phyloP scores from a whole-genome alignment of 64 coral and sea anemone genomes.

The Dendronephthya gigantea region DNA sequence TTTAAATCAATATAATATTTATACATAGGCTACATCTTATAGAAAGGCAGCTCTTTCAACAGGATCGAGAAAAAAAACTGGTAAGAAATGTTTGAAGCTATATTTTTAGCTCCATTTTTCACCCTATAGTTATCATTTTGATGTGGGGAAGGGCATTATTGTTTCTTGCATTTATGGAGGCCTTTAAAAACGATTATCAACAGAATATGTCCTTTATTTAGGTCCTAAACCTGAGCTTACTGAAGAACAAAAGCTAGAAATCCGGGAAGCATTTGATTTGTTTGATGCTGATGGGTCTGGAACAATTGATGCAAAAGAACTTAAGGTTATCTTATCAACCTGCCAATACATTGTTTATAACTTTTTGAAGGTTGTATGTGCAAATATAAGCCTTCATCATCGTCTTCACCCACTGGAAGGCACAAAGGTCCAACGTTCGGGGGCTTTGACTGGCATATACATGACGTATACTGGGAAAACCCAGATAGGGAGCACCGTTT shows the following conservation, averaged over 20 bases:
- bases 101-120: no score
- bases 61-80: constrained; percentile 67
- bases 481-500: no score
- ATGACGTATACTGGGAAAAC: no score
- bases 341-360: background rate
- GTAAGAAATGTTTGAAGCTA: constrained; percentile 26
- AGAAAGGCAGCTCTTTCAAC: constrained; percentile 71
- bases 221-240: constrained; percentile 98
- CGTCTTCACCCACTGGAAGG: no score
- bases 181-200: background rate
- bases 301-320: constrained; percentile 98
- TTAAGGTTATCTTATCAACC: constrained; percentile 54
- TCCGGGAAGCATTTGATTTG: constrained; percentile 98
- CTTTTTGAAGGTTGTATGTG: background rate
- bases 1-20: no score
- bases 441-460: no score
- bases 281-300: constrained; percentile 99
- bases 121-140: no score
- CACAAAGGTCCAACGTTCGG: no score
- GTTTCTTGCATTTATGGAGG: background rate
- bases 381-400: background rate
- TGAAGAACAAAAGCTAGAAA: constrained; percentile 99
- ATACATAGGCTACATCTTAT: constrained; percentile 60
- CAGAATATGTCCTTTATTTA: background rate
- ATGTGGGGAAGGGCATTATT: background rate